Evolutionary conservation across 1,140 invertebrate genomes (phyloP).

Genomic region (Euglossa dilemma): DNA sequence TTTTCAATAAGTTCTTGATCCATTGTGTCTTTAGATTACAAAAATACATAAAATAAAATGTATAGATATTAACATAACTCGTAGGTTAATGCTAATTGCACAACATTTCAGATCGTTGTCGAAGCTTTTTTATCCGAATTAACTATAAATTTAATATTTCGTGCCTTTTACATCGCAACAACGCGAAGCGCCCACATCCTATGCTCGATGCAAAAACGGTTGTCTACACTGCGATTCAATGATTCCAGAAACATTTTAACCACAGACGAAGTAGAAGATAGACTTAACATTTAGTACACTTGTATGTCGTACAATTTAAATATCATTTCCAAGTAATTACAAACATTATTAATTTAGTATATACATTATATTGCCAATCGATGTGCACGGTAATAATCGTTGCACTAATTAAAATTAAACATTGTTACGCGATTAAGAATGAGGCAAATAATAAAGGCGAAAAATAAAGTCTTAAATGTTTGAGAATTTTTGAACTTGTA

Average conservation of each 20-base stretch:
- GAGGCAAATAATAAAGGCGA: not conserved
- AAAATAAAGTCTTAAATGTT: not conserved
- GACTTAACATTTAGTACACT: not conserved
- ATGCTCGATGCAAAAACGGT: not conserved
- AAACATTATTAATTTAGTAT: not conserved
- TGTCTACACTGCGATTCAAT: not conserved
- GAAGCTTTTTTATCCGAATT: not conserved
- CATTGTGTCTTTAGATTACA: conserved; percentile 61
- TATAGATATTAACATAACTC: not conserved
- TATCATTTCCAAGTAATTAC: not conserved
- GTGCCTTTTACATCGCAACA: not conserved
- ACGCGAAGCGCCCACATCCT: not conserved
- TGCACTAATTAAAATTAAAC: not conserved
- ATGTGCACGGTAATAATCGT: not conserved
- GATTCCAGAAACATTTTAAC: not conserved
- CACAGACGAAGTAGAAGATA: not conserved
- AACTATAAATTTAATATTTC: not conserved
- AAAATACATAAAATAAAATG: not conserved
- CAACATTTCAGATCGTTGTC: not conserved
- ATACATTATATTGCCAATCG: not conserved
- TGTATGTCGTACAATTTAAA: not conserved
- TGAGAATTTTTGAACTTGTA: too few species aligned
- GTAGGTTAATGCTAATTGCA: not conserved
- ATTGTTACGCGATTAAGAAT: not conserved
- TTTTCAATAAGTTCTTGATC: conserved; percentile 77